Evolutionary conservation across 2,113 vertebrate genomes (phyloP).

Genomic region (Aramus guarauna): DNA sequence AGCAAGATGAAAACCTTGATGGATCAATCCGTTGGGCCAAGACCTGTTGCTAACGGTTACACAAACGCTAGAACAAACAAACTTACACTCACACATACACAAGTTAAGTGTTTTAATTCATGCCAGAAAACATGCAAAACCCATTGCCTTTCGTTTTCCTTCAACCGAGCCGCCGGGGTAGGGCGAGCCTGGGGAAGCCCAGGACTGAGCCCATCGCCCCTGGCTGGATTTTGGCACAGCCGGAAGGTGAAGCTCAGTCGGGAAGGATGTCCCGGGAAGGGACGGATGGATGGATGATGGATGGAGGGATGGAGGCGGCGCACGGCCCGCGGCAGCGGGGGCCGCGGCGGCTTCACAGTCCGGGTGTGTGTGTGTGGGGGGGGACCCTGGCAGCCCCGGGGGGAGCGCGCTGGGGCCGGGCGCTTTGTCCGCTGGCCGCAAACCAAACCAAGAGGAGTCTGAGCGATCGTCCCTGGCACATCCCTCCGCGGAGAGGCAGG

Average conservation of each 20-base stretch:
- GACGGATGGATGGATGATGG: not conserved
- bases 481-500: conserved; percentile 27
- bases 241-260: not conserved
- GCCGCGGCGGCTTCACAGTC: conserved; percentile 59
- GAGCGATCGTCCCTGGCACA: conserved; percentile 15
- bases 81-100: conserved; percentile 73
- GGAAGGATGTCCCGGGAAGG: not conserved
- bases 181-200: conserved; percentile 6
- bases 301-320: not conserved
- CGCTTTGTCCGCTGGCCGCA: not conserved
- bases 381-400: not conserved
- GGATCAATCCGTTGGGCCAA: conserved; percentile 46
- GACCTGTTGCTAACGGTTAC: conserved; percentile 72
- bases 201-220: not conserved
- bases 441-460: not conserved
- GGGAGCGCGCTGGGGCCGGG: not conserved
- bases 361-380: too few species aligned
- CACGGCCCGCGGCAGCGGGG: not conserved
- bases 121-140: conserved; percentile 80
- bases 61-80: conserved; percentile 73
- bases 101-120: conserved; percentile 77
- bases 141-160: conserved; percentile 54
- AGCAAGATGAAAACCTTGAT: conserved; percentile 41
- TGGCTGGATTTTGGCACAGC: not conserved
- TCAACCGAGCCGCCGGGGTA: conserved; percentile 5